Percentiles rank a stretch among this genome's conserved stretches.
phyloP scores from a whole-genome alignment of 2,888 invertebrate species.

The Phyllotreta cruciferae region DNA sequence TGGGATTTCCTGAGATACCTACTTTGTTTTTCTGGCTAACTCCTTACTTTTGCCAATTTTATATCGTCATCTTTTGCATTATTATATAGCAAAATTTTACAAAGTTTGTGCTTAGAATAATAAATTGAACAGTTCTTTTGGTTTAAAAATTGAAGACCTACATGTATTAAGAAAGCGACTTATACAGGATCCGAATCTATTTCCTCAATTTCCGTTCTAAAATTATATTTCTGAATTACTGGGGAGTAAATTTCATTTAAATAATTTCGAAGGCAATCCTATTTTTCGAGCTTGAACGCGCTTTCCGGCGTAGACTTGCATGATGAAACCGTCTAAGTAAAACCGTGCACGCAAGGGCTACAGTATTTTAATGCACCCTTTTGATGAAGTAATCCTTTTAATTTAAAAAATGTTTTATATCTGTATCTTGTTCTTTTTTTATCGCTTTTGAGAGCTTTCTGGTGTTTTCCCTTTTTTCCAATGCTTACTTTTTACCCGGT shows the following conservation, averaged over 20 bases:
- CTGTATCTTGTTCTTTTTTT: not conserved
- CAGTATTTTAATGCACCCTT: not conserved
- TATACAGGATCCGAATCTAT: not conserved
- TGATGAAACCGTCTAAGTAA: constrained; percentile 7
- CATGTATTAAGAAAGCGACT: too few species aligned
- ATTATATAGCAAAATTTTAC: too few species aligned
- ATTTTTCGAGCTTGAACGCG: constrained; percentile 17
- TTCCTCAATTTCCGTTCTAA: constrained; percentile 14
- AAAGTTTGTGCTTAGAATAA: too few species aligned
- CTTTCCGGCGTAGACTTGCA: constrained; percentile 7
- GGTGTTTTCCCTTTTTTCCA: too few species aligned
- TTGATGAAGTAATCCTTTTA: constrained; percentile 14
- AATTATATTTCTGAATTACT: constrained; percentile 8
- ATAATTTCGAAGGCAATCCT: constrained; percentile 5
- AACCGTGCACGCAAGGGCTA: constrained; percentile 7
- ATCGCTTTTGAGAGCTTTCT: not conserved
- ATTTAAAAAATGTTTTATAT: constrained; percentile 9
- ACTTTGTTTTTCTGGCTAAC: too few species aligned
- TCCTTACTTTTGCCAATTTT: too few species aligned
- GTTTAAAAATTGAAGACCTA: too few species aligned
- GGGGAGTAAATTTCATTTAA: constrained; percentile 13
- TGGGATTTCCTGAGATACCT: too few species aligned
- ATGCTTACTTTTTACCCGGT: too few species aligned
- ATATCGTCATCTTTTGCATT: too few species aligned
- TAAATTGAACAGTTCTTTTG: too few species aligned